These are phyloP conservation scores for Acleris cristana DNA, from an alignment of 2,888 invertebrate species.

Conservation along the genomic window DNA sequence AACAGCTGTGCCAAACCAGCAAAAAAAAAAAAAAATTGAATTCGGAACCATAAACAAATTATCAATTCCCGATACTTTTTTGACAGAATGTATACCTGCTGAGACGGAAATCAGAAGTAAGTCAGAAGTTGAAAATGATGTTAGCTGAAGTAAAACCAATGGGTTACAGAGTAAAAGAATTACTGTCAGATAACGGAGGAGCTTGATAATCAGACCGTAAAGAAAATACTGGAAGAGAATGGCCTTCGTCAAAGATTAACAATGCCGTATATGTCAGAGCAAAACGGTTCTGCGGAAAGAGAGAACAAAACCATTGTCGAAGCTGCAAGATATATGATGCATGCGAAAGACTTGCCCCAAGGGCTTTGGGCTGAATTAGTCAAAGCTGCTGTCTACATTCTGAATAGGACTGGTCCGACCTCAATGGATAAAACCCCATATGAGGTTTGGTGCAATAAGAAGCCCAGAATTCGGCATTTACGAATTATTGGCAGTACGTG, in stretches of 20 bases:
- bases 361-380: conserved; percentile 15
- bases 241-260: neutral
- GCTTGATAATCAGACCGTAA: too few species aligned
- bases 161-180: neutral
- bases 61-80: too few species aligned
- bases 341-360: neutral
- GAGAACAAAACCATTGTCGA: conserved; percentile 13
- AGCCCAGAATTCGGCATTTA: conserved; percentile 17
- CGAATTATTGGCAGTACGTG: conserved; percentile 17
- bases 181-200: neutral
- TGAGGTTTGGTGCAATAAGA: conserved; percentile 16
- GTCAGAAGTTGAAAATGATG: neutral
- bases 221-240: too few species aligned
- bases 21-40: too few species aligned
- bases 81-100: conserved; percentile 3
- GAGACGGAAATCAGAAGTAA: conserved; percentile 3
- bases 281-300: conserved; percentile 11
- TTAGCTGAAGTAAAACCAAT: neutral
- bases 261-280: conserved; percentile 2
- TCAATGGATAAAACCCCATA: conserved; percentile 12
- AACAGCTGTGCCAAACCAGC: too few species aligned
- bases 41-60: too few species aligned
- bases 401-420: conserved; percentile 20
- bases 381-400: conserved; percentile 10
- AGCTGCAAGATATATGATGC: neutral